Percentiles rank a stretch among this genome's conserved stretches.
These are phyloP conservation scores for Pempheris klunzingeri DNA, from an alignment of 2,797 vertebrate genomes.

Conservation along the genomic window DNA sequence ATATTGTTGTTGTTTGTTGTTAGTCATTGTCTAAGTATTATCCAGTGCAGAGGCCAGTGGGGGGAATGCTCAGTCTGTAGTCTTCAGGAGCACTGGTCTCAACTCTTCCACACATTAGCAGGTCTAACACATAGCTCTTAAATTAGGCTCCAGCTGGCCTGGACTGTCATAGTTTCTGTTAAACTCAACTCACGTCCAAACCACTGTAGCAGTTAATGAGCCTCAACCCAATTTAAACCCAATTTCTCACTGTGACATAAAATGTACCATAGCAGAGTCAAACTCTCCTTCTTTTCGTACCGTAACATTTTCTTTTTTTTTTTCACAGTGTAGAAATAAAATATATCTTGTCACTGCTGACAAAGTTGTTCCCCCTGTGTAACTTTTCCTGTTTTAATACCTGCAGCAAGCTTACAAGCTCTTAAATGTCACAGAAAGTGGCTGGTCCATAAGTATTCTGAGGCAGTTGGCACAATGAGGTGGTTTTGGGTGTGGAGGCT, in stretches of 20 bases:
- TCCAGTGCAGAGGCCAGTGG: background rate
- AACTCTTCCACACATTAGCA: conserved; percentile 25
- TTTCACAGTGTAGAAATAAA: conserved; percentile 22
- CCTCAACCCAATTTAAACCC: conserved; percentile 49
- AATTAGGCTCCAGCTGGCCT: conserved; percentile 9
- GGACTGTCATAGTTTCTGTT: conserved; percentile 28
- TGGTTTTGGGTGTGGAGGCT: conserved; percentile 3
- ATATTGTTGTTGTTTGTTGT: too few relatives aligned
- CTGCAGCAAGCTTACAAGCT: background rate
- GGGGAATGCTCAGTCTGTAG: conserved; percentile 5
- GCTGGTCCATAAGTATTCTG: background rate
- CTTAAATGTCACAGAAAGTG: conserved; percentile 36
- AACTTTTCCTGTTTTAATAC: conserved; percentile 26
- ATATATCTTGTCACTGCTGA: conserved; percentile 30
- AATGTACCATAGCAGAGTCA: conserved; percentile 30
- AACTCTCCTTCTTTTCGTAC: conserved; percentile 10
- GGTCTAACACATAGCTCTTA: conserved; percentile 17
- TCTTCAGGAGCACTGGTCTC: background rate
- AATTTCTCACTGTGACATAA: conserved; percentile 38
- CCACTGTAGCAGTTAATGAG: conserved; percentile 50
- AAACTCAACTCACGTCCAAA: conserved; percentile 36
- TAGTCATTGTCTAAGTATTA: background rate
- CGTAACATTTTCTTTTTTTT: background rate
- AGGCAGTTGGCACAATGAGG: background rate
- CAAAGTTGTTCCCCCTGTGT: conserved; percentile 29